Percentiles rank a stretch among this genome's conserved stretches.
Conservation (phyloP, 37 sponge, comb jelly and placozoan species). For the Mnemiopsis leidyi region DNA sequence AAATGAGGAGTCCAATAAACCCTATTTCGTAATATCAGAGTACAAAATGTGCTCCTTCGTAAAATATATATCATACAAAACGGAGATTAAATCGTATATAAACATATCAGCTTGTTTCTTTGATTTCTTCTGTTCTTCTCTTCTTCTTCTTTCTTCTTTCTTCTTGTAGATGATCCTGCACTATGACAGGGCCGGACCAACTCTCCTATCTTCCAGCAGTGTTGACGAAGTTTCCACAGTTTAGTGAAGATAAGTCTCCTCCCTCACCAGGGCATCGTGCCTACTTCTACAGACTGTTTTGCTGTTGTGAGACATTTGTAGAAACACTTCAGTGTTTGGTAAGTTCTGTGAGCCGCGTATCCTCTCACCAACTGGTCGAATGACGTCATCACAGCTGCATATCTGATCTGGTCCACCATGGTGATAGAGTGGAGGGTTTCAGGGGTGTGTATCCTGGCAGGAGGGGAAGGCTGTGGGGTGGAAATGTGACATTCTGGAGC, state of each 20-base stretch:
- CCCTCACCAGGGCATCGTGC: slow-evolving; percentile 29
- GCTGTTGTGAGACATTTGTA: slow-evolving; percentile 46
- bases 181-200: not conserved
- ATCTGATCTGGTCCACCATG: slow-evolving; percentile 18
- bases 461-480: not conserved
- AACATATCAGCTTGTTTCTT: slow-evolving; percentile 20
- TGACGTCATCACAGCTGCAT: not conserved
- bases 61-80: not conserved
- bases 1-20: not conserved
- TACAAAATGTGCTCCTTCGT: not conserved
- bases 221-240: not conserved
- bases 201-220: not conserved
- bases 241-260: not conserved
- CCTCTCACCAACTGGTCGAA: slow-evolving; percentile 6
- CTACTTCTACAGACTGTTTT: not conserved
- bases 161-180: not conserved
- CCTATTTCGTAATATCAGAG: not conserved
- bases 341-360: not conserved
- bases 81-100: not conserved
- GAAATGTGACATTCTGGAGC: not conserved
- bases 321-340: slow-evolving; percentile 30
- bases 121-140: not conserved
- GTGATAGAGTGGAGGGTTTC: slow-evolving; percentile 17
- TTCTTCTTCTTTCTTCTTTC: not conserved
- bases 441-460: slow-evolving; percentile 32